Conservation (phyloP, 2,888 invertebrate species). For the Orchestes rusci region DNA sequence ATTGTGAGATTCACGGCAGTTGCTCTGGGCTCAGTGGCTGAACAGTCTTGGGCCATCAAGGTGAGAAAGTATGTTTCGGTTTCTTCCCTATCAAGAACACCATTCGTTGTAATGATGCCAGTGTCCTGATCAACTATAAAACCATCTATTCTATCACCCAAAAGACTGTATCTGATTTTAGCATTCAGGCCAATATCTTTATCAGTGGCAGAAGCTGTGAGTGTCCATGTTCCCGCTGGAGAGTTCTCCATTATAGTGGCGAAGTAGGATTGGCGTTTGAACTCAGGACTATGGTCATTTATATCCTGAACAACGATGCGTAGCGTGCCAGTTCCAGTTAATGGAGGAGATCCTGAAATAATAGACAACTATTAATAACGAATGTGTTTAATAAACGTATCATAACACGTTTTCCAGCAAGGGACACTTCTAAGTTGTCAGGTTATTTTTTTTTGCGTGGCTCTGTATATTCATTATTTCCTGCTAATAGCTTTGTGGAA, state of each 20-base stretch:
- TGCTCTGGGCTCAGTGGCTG: constrained; percentile 75
- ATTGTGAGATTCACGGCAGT: constrained; percentile 80
- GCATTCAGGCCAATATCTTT: constrained; percentile 80
- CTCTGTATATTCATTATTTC: constrained; percentile 17
- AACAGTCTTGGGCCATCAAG: constrained; percentile 82
- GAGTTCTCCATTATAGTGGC: constrained; percentile 77
- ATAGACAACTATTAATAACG: not conserved
- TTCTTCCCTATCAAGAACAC: constrained; percentile 72
- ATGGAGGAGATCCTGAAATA: constrained; percentile 71
- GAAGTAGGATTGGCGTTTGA: constrained; percentile 73
- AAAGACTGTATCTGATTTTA: constrained; percentile 75
- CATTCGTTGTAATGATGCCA: constrained; percentile 70
- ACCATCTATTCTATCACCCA: constrained; percentile 69
- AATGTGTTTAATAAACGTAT: too few species aligned
- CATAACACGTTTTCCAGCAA: too few species aligned
- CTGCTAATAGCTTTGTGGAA: constrained; percentile 17
- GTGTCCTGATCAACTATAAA: constrained; percentile 73
- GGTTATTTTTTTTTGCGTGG: too few species aligned
- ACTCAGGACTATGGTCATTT: constrained; percentile 88
- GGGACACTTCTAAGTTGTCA: too few species aligned
- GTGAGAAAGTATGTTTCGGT: constrained; percentile 70
- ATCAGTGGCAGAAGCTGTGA: constrained; percentile 72
- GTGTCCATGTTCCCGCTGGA: constrained; percentile 67
- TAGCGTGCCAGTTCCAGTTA: constrained; percentile 88
- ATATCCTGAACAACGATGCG: constrained; percentile 87